phyloP scores from a whole-genome alignment of 2,113 vertebrate genomes.

The Tinamus guttatus region DNA sequence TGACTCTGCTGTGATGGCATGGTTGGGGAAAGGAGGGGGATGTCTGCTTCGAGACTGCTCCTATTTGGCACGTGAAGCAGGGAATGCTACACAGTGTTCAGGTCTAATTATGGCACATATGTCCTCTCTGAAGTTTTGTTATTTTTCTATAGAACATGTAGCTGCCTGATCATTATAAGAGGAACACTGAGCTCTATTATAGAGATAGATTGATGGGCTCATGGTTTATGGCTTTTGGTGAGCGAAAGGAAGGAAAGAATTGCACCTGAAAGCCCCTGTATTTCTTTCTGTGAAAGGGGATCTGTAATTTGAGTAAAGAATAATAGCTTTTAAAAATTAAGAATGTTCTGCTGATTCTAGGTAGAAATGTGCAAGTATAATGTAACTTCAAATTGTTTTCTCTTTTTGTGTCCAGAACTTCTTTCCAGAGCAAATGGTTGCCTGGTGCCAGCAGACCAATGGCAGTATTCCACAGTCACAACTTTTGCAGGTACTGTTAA shows the following conservation, averaged over 20 bases:
- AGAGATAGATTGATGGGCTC: not conserved
- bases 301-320: not conserved
- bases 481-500: constrained; percentile 89
- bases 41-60: not conserved
- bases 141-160: not conserved
- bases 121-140: not conserved
- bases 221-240: not conserved
- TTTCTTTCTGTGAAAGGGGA: not conserved
- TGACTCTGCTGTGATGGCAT: not conserved
- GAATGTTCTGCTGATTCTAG: not conserved
- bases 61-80: not conserved
- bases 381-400: constrained; percentile 14
- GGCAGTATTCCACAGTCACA: constrained; percentile 90
- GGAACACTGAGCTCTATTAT: not conserved
- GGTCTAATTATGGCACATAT: not conserved
- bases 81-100: not conserved
- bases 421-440: constrained; percentile 98
- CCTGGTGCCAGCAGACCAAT: constrained; percentile 94
- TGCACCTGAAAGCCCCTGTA: not conserved
- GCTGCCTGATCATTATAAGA: not conserved
- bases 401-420: constrained; percentile 83
- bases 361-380: not conserved
- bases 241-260: constrained; percentile 19
- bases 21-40: not conserved
- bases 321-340: not conserved